These are phyloP conservation scores for Cryptops parisi DNA, from an alignment of 2,888 invertebrate species.

Conservation along the genomic window DNA sequence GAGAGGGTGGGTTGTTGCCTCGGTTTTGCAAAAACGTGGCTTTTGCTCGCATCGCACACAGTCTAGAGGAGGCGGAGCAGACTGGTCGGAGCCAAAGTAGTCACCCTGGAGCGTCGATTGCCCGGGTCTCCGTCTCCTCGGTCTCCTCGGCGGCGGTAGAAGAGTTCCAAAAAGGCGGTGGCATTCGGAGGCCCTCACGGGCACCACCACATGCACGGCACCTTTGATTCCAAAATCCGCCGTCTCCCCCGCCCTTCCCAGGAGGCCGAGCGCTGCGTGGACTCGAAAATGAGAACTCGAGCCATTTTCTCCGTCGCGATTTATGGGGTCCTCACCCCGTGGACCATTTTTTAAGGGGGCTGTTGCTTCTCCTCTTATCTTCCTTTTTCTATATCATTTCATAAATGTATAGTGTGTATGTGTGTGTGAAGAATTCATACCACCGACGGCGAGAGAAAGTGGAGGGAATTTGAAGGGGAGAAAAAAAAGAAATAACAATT, in stretches of 20 bases:
- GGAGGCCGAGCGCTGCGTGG: neutral
- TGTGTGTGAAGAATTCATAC: too few species aligned
- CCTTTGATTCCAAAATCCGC: neutral
- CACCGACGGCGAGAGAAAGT: too few species aligned
- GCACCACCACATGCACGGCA: neutral
- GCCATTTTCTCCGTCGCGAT: neutral
- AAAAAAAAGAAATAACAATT: too few species aligned
- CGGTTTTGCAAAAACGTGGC: too few species aligned
- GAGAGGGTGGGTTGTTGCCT: too few species aligned
- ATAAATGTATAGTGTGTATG: too few species aligned
- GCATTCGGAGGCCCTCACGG: neutral
- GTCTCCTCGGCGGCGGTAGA: too few species aligned
- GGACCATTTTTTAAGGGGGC: too few species aligned
- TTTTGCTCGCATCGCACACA: too few species aligned
- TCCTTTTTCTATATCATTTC: neutral
- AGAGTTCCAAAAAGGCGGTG: neutral
- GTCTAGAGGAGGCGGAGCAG: neutral
- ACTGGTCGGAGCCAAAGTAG: neutral
- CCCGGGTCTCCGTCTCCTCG: neutral
- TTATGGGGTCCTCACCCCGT: neutral
- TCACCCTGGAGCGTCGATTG: neutral
- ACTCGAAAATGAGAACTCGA: neutral
- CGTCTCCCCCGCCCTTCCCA: neutral
- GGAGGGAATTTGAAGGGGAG: too few species aligned
- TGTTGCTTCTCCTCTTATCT: neutral